Conservation (phyloP, 2,888 invertebrate genomes). For the Eupithecia dodoneata region DNA sequence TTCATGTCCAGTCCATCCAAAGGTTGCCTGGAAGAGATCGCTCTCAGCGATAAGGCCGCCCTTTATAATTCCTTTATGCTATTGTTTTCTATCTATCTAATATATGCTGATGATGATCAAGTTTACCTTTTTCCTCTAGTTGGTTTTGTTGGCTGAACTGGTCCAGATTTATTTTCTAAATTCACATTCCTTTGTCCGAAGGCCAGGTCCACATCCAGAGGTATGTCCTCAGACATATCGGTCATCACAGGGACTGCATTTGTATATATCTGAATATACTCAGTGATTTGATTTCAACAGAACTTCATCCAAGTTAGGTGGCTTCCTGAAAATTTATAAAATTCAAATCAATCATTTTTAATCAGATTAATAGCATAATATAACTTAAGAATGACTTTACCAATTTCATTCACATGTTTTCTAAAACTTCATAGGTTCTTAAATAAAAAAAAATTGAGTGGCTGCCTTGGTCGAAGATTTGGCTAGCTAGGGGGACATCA, state of each 20-base stretch:
- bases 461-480: too few relatives aligned
- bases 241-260: background rate
- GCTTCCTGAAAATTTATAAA: background rate
- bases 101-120: background rate
- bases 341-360: background rate
- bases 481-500: too few relatives aligned
- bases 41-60: too few relatives aligned
- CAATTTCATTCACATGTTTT: too few relatives aligned
- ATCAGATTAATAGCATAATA: too few relatives aligned
- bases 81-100: too few relatives aligned
- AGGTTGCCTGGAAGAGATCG: too few relatives aligned
- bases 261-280: background rate
- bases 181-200: background rate
- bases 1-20: too few relatives aligned
- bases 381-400: too few relatives aligned
- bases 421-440: too few relatives aligned
- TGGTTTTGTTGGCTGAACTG: background rate
- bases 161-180: background rate
- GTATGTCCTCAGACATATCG: background rate
- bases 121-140: conserved; percentile 1
- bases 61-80: too few relatives aligned
- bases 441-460: too few relatives aligned
- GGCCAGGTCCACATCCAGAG: background rate
- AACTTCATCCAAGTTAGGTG: background rate
- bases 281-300: background rate